Evolutionary conservation across 2,888 invertebrate genomes (phyloP).

Genomic region (Achlya flavicornis): DNA sequence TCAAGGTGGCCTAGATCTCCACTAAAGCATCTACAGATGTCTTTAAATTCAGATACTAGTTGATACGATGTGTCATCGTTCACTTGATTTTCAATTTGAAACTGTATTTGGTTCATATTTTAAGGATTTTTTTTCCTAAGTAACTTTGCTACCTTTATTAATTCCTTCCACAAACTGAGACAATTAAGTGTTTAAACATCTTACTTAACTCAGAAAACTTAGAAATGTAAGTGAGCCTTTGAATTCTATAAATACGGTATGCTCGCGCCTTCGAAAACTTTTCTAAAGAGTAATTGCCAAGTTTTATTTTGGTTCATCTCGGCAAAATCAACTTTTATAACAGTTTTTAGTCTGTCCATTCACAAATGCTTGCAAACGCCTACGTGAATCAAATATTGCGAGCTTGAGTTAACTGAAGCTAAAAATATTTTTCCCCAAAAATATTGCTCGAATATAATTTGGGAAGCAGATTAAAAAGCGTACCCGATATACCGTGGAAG

Average conservation of each 20-base stretch:
- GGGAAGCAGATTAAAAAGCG: conserved; percentile 9
- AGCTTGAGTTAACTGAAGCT: neutral
- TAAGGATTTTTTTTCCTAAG: neutral
- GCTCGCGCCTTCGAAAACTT: neutral
- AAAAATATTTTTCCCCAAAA: neutral
- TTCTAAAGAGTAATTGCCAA: conserved; percentile 3
- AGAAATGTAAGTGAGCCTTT: neutral
- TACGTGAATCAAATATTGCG: neutral
- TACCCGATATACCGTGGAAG: conserved; percentile 1
- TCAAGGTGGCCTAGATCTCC: neutral
- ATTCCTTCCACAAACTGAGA: neutral
- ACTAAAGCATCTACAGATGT: neutral
- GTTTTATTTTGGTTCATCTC: neutral
- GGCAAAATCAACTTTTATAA: neutral
- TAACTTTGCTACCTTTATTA: no score
- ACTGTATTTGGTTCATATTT: neutral
- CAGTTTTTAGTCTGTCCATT: neutral
- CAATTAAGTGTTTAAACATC: neutral
- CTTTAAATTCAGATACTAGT: neutral
- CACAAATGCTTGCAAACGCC: neutral
- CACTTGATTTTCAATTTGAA: neutral
- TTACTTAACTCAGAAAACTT: neutral
- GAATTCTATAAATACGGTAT: neutral
- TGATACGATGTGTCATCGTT: neutral
- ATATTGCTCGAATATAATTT: conserved; percentile 8